Conservation (phyloP, 2,797 vertebrate species). For the Neopelma chrysocephalum region DNA sequence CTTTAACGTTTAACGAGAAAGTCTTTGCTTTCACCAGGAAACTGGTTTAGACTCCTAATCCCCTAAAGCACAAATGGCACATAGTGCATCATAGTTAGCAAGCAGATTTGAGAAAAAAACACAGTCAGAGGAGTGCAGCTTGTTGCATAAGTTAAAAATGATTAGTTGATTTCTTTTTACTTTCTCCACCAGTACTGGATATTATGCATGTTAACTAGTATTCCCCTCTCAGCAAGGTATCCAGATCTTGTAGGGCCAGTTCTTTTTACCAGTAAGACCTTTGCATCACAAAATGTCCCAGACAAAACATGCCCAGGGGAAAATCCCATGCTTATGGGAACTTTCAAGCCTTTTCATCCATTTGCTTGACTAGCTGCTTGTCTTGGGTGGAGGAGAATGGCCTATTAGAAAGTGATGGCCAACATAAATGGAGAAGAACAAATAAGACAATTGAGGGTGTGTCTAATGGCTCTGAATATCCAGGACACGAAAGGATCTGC, state of each 20-base stretch:
- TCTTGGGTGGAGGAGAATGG: background rate
- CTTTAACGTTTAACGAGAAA: background rate
- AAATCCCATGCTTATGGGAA: background rate
- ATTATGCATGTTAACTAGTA: background rate
- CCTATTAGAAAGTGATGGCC: background rate
- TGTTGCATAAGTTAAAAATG: background rate
- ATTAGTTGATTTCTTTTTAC: background rate
- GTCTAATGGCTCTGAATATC: background rate
- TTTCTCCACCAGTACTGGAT: background rate
- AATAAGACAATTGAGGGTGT: background rate
- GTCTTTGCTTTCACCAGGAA: background rate
- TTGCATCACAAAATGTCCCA: conserved; percentile 1
- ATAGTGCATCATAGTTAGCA: background rate
- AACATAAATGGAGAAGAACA: background rate
- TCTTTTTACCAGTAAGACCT: conserved; percentile 25
- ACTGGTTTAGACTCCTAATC: background rate
- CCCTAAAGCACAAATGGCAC: background rate
- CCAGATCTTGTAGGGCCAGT: conserved; percentile 15
- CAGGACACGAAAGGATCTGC: background rate
- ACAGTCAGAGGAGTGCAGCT: background rate
- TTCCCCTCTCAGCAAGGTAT: background rate
- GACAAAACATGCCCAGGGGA: background rate
- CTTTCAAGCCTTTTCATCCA: background rate
- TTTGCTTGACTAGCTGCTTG: background rate
- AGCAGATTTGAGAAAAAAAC: background rate